These are phyloP conservation scores for Drosophila sulfurigaster DNA, from an alignment of 1,140 invertebrate genomes.

Conservation along the genomic window DNA sequence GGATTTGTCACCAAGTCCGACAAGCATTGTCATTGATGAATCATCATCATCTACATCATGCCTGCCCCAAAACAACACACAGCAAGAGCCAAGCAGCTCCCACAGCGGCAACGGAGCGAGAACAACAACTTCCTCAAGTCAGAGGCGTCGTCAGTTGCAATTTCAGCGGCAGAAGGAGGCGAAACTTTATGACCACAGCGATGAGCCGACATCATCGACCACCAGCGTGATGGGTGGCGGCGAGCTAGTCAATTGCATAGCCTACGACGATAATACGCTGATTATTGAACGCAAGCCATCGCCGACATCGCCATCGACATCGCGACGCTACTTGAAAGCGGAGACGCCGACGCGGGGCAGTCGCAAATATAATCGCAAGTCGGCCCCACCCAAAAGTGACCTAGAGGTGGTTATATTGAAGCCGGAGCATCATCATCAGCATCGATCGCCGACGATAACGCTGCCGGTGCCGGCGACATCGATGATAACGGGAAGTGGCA, in stretches of 20 bases:
- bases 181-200: conserved; percentile 71
- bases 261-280: conserved; percentile 74
- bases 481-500: conserved; percentile 19
- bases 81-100: conserved; percentile 30
- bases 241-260: conserved; percentile 72
- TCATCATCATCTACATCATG: conserved; percentile 46
- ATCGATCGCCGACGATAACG: conserved; percentile 72
- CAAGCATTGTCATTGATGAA: conserved; percentile 53
- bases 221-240: conserved; percentile 57
- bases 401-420: conserved; percentile 64
- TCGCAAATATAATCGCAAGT: conserved; percentile 72
- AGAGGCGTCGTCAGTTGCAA: conserved; percentile 69
- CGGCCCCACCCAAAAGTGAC: conserved; percentile 57
- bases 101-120: background rate
- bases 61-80: conserved; percentile 42
- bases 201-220: conserved; percentile 46
- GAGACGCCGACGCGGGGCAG: conserved; percentile 70
- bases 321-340: conserved; percentile 67
- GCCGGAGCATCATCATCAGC: conserved; percentile 71
- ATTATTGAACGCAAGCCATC: conserved; percentile 70
- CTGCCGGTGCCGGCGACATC: conserved; percentile 51
- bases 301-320: conserved; percentile 64
- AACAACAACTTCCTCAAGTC: conserved; percentile 53
- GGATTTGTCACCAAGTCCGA: conserved; percentile 53
- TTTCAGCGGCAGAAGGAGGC: conserved; percentile 72